Conservation (phyloP, 2,113 vertebrate genomes). For the Ramphastos sulfuratus region DNA sequence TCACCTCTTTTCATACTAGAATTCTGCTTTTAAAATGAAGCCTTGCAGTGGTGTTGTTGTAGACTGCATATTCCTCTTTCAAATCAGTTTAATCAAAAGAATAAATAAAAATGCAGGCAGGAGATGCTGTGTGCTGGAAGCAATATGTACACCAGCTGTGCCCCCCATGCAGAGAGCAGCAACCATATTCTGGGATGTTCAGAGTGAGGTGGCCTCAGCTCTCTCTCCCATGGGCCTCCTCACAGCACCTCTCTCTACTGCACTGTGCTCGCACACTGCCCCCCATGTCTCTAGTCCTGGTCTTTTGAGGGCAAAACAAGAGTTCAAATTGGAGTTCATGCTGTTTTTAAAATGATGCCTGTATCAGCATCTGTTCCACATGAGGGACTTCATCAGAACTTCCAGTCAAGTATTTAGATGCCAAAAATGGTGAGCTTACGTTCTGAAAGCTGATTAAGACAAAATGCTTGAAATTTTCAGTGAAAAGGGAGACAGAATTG, state of each 20-base stretch:
- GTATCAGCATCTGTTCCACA: neutral
- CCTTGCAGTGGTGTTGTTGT: neutral
- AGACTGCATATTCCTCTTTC: neutral
- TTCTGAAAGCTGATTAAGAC: neutral
- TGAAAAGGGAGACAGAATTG: neutral
- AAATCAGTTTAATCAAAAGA: neutral
- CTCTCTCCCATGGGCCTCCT: neutral
- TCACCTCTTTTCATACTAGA: neutral
- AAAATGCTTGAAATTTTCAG: neutral
- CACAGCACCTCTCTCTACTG: rapidly evolving
- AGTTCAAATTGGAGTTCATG: neutral
- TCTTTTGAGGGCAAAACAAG: neutral
- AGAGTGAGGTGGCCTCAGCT: neutral
- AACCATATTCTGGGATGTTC: rapidly evolving
- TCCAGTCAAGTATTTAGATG: neutral
- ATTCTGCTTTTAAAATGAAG: neutral
- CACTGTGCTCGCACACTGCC: rapidly evolving
- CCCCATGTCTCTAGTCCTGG: rapidly evolving
- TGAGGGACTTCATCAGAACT: neutral
- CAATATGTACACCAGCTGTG: neutral
- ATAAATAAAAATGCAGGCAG: neutral
- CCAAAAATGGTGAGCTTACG: neutral
- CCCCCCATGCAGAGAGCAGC: neutral
- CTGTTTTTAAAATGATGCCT: neutral
- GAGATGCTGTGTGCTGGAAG: neutral